Evolutionary conservation across 1,140 invertebrate species (phyloP).

Genomic region (Cotesia typhae): DNA sequence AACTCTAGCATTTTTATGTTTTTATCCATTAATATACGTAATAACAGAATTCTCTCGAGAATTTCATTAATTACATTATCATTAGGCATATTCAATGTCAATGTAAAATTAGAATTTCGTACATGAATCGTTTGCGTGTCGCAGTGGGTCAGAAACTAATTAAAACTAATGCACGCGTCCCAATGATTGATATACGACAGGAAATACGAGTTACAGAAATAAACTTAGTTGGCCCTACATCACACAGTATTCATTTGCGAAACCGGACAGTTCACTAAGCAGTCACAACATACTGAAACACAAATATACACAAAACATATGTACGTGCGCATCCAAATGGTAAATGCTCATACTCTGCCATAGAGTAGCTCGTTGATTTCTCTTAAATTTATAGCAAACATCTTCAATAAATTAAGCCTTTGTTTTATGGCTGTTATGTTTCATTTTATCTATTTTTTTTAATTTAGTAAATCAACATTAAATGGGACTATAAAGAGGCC

Average conservation of each 20-base stretch:
- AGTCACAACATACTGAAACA: neutral
- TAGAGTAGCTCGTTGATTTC: neutral
- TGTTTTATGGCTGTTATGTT: neutral
- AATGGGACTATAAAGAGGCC: conserved; percentile 1
- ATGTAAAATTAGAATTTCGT: conserved; percentile 22
- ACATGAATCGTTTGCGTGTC: conserved; percentile 8
- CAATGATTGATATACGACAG: conserved; percentile 43
- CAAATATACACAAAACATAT: conserved; percentile 6
- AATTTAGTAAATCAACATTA: neutral
- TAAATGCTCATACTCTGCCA: neutral
- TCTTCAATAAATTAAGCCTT: neutral
- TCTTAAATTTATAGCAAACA: neutral
- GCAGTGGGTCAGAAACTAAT: conserved; percentile 42
- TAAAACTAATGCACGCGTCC: conserved; percentile 44
- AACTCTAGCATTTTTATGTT: neutral
- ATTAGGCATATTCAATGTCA: conserved; percentile 7
- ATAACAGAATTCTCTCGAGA: neutral
- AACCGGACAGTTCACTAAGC: conserved; percentile 23
- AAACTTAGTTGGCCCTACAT: conserved; percentile 35
- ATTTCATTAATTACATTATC: conserved; percentile 14
- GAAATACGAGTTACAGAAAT: conserved; percentile 44
- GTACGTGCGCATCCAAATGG: neutral
- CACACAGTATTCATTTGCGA: conserved; percentile 28
- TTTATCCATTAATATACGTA: no score
- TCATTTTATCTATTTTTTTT: neutral